Evolutionary conservation across 1,140 invertebrate genomes (phyloP).

Genomic region (Formica exsecta): DNA sequence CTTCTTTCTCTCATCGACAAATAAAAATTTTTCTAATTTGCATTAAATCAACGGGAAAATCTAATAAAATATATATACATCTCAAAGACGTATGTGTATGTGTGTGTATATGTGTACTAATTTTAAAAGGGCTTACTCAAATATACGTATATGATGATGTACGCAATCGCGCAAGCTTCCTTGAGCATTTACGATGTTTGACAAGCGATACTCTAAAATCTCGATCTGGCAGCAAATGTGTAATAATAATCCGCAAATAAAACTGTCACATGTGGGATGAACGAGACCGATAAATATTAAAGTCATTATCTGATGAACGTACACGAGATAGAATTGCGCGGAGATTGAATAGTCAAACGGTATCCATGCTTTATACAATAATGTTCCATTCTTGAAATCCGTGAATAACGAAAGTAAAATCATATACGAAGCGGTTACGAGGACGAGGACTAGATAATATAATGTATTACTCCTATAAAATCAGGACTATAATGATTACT

Average conservation of each 20-base stretch:
- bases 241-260: slow-evolving; percentile 67
- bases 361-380: slow-evolving; percentile 54
- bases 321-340: not conserved
- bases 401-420: not conserved
- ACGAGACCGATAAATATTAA: slow-evolving; percentile 11
- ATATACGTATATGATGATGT: slow-evolving; percentile 41
- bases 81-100: not conserved
- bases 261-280: slow-evolving; percentile 56
- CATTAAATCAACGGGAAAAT: not conserved
- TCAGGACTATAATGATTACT: not conserved
- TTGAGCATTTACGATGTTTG: slow-evolving; percentile 18
- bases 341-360: slow-evolving; percentile 45
- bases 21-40: not conserved
- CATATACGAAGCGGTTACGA: slow-evolving; percentile 24
- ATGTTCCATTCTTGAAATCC: not conserved
- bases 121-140: slow-evolving; percentile 14
- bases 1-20: not conserved
- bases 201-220: slow-evolving; percentile 45
- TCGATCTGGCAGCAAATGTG: slow-evolving; percentile 65
- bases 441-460: slow-evolving; percentile 49
- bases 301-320: slow-evolving; percentile 49
- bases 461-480: slow-evolving; percentile 57
- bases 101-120: not conserved
- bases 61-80: not conserved
- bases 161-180: slow-evolving; percentile 19